Conservation (phyloP, 2,797 vertebrate genomes). For the Denticeps clupeoides region DNA sequence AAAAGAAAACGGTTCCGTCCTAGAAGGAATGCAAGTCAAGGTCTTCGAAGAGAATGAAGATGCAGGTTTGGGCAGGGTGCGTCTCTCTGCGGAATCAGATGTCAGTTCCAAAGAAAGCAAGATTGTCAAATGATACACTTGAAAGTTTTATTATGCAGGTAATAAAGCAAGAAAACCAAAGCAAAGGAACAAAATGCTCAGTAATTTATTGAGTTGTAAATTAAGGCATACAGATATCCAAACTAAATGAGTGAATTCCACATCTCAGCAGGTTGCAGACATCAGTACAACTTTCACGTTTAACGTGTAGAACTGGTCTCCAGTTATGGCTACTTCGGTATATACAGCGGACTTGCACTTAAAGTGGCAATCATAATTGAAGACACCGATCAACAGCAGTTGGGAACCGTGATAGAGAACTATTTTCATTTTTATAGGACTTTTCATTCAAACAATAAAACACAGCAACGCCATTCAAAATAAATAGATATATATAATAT, state of each 20-base stretch:
- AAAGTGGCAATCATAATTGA: not conserved
- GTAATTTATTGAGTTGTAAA: too few relatives aligned
- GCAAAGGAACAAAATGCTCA: too few relatives aligned
- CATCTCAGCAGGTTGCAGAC: constrained; percentile 3
- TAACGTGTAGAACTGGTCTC: constrained; percentile 19
- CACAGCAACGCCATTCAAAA: not conserved
- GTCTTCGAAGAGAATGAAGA: not conserved
- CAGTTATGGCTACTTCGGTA: constrained; percentile 42
- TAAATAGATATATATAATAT: not conserved
- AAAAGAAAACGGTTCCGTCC: not conserved
- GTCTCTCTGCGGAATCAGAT: too few relatives aligned
- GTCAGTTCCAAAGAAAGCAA: not conserved
- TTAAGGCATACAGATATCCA: constrained; percentile 37
- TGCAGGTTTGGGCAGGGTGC: too few relatives aligned
- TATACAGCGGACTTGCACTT: not conserved
- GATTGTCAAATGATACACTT: not conserved
- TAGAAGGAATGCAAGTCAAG: not conserved
- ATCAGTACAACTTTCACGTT: constrained; percentile 26
- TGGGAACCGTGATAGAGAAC: constrained; percentile 5
- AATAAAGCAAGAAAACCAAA: too few relatives aligned
- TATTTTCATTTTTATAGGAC: not conserved
- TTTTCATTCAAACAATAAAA: not conserved
- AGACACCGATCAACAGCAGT: not conserved
- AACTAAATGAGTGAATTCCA: constrained; percentile 4
- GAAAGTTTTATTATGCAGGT: constrained; percentile 34